Percentiles rank a stretch among this genome's conserved stretches.
phyloP scores from a whole-genome alignment of 37 sponge, comb jelly and placozoan species.

The Crambe crambe region DNA sequence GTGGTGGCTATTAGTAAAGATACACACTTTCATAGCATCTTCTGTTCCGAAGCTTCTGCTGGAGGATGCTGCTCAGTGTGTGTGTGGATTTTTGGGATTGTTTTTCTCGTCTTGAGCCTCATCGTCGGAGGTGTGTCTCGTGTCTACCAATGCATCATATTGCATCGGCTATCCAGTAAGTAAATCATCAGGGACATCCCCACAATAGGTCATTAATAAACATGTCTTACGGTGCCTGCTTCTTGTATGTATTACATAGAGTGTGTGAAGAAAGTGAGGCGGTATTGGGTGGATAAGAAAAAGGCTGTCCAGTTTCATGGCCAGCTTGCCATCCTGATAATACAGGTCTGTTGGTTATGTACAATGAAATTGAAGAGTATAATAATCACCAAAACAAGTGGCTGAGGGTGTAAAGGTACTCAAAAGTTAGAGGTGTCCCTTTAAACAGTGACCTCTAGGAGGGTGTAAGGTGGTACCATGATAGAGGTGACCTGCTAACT shows the following conservation, averaged over 20 bases:
- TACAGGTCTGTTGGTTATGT: constrained; percentile 34
- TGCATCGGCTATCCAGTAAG: constrained; percentile 55
- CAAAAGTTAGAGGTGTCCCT: too few relatives aligned
- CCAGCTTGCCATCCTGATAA: constrained; percentile 29
- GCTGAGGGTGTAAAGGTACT: too few relatives aligned
- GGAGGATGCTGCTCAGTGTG: constrained; percentile 39
- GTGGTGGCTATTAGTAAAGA: constrained; percentile 22
- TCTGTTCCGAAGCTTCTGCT: not conserved
- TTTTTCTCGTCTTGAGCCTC: constrained; percentile 31
- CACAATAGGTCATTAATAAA: too few relatives aligned
- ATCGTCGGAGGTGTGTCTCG: constrained; percentile 21
- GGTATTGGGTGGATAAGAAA: constrained; percentile 47
- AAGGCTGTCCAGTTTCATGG: constrained; percentile 61
- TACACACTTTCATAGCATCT: constrained; percentile 13
- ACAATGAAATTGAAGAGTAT: too few relatives aligned
- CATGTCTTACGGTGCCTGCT: too few relatives aligned
- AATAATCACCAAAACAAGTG: too few relatives aligned
- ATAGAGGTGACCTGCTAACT: too few relatives aligned
- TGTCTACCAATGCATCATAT: constrained; percentile 52
- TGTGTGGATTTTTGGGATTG: constrained; percentile 40
- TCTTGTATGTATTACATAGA: not conserved
- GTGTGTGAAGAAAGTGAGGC: constrained; percentile 11
- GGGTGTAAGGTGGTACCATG: too few relatives aligned
- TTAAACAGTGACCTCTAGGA: too few relatives aligned
- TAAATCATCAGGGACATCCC: too few relatives aligned